Evolutionary conservation across 2,888 invertebrate species (phyloP), one percentile per base, ranked within the genome.

Genomic region (Thecocarcelia acutangulata): DNA sequence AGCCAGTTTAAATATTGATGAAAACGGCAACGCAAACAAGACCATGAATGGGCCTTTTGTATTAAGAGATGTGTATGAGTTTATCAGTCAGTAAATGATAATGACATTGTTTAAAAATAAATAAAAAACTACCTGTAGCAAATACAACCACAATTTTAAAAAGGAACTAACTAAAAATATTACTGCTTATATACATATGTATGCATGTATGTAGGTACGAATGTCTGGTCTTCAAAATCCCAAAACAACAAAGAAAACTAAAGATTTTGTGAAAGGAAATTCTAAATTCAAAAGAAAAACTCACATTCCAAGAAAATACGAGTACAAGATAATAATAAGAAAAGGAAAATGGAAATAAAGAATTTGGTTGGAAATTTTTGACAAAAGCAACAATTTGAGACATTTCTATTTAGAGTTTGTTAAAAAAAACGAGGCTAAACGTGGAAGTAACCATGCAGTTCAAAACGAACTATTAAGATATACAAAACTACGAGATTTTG

Each of bases 121-220:
- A 48, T 1, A 21, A 24, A 72, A 79, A 79, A 74, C 79, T 79
- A 79, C 79, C 79, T 75, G 80, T 69, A 61, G 59, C 21, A 50
- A 68, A 40, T 33, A 46, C 19, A 42, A 19, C 24, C 17, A 46
- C 19, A 42, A 19, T 5, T 3, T 24, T 3, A 5, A 33, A 33
- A 33, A 33, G 33, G 33, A 33, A 33, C 33, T 33, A 8, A 8
- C 33, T 33, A 1, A 33, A 33, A 9, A 17, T 56, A 12, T 12
- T 11, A 9, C 2, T 13, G 6, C 21, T 9, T 19, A 50, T 50
- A 9, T 50, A 21, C 8, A 9, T 12, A 50, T n/a, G 24, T 50
- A 24, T 13, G 11, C 24, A 24, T 24, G 24, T 50, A 50, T 50
- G 50, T 19, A 19, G 12, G 9, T 24, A 24, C 24, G 24, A 12